Base-by-base conservation (phyloP, 2,797 vertebrate species). In the Orestias chungarensis region DNA sequence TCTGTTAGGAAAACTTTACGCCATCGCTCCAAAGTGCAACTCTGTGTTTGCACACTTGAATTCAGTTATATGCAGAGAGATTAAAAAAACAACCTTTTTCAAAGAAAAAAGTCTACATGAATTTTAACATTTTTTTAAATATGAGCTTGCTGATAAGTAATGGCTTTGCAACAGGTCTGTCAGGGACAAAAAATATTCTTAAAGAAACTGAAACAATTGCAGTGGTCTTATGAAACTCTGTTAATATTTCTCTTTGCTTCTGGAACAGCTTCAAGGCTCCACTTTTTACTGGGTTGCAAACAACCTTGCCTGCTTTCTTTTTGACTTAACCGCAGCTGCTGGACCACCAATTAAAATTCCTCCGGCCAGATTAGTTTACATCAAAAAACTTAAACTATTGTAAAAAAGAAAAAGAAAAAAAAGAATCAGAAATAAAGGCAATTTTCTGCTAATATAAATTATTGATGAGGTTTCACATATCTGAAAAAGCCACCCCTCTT, bases 11-110 rank as follows among this genome's bases (percentile, higher is more conserved):
- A 77, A 17, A 11, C 44, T 47, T 44, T 64, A 38, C 18, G 74
- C 47, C 50, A 3, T 75, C 35, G 79, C 79, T 94, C 93, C 94
- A 95, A 94, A 95, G 94, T 94, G 75, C 94, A 94, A 59, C 65
- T 0, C 52, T 54, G 0, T 89, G 88, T 93, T 91, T 91, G 75
- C 74, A 68, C 86, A 82, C 68, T 71, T 29, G 71, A 27, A 40
- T 75, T 59, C 70, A 75, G n/a, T n/a, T n/a, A n/a, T n/a, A n/a
- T n/a, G n/a, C n/a, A n/a, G n/a, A n/a, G n/a, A n/a, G n/a, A n/a
- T n/a, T n/a, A n/a, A n/a, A n/a, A n/a, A n/a, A n/a, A n/a, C n/a
- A n/a, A n/a, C n/a, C 83, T 88, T 85, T 72, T 73, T 76, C 31
- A 78, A 46, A 54, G 27, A 40, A 43, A 35, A 70, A 18, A n/a